Base-by-base conservation (phyloP, 2,888 invertebrate genomes). In the Nebria salina region DNA sequence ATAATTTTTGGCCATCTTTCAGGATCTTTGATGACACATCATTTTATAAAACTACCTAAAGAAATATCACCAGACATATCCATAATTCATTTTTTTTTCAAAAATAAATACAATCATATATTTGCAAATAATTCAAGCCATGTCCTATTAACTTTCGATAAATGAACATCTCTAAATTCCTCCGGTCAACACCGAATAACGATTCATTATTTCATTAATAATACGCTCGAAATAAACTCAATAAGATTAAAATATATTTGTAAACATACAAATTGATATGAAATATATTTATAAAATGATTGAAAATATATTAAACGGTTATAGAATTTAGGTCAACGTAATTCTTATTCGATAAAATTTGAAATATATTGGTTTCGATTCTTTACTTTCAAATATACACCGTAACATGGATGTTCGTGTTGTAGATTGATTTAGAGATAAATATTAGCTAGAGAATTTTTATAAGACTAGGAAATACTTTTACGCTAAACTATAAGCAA, bases 1-100 rank as follows among this genome's bases (percentile, higher is more conserved):
- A 54, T 54, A 54, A 54, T 54, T 54, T 54, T 54, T 54, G 54
- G 54, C 54, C 54, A 54, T 54, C 54, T 54, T 54, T 54, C 54
- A 54, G 54, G 54, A 54, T 54, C 54, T 13, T 54, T 54, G 13
- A 54, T 13, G 54, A 54, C 54, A 54, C 8, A 54, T 54, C 13
- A 54, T 54, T 54, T 54, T 13, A 13, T 8, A 54, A 54, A 11
- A 54, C 8, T 54, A 54, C 54, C 34, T 34, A 34, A 34, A 34
- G 34, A 34, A 34, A 34, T 34, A 2, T 4, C 2, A 34, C 34
- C 34, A 34, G 34, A 34, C 34, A 34, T 34, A 34, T 34, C 34
- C 34, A 5, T 34, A 34, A 34, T 4, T 34, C 34, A 4, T 34
- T 34, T 34, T 34, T 34, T 34, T 34, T 34, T 34, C 34, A 1